A percentile compares a stretch with the other conserved stretches of the same genome.
Evolutionary conservation across 2,888 invertebrate genomes (phyloP).

Genomic region (Cataglyphis livida): DNA sequence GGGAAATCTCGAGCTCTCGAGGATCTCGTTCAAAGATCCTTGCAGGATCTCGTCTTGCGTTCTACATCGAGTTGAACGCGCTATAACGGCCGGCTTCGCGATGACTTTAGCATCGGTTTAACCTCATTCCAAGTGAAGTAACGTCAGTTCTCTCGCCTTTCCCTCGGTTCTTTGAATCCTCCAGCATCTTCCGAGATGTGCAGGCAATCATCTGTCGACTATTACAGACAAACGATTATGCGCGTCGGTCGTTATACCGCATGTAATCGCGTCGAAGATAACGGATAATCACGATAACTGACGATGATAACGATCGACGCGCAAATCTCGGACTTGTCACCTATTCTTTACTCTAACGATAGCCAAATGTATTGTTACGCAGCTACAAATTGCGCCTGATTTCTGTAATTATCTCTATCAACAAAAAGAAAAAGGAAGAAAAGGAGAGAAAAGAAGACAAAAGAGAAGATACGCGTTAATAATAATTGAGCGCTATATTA

Average conservation of each 20-base stretch:
- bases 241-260: slow-evolving; percentile 20
- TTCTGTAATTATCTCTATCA: slow-evolving; percentile 23
- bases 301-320: slow-evolving; percentile 18
- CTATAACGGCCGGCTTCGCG: slow-evolving; percentile 57
- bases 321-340: slow-evolving; percentile 16
- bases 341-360: slow-evolving; percentile 17
- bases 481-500: slow-evolving; percentile 6
- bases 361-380: neutral
- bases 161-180: slow-evolving; percentile 79
- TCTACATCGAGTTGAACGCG: slow-evolving; percentile 40
- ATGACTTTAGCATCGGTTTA: slow-evolving; percentile 81
- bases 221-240: slow-evolving; percentile 70
- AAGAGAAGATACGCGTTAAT: neutral
- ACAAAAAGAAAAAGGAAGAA: slow-evolving; percentile 6
- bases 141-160: slow-evolving; percentile 82
- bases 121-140: slow-evolving; percentile 82
- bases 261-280: slow-evolving; percentile 18
- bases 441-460: neutral
- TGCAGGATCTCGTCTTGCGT: slow-evolving; percentile 57
- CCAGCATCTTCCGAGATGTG: slow-evolving; percentile 81
- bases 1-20: slow-evolving; percentile 60
- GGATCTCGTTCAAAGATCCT: slow-evolving; percentile 50
- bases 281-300: slow-evolving; percentile 26
- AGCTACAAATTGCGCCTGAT: slow-evolving; percentile 31
- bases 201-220: slow-evolving; percentile 78